Percentiles rank a stretch among this genome's conserved stretches.
Evolutionary conservation across 2,888 invertebrate genomes (phyloP).

Genomic region (Baronia brevicornis): DNA sequence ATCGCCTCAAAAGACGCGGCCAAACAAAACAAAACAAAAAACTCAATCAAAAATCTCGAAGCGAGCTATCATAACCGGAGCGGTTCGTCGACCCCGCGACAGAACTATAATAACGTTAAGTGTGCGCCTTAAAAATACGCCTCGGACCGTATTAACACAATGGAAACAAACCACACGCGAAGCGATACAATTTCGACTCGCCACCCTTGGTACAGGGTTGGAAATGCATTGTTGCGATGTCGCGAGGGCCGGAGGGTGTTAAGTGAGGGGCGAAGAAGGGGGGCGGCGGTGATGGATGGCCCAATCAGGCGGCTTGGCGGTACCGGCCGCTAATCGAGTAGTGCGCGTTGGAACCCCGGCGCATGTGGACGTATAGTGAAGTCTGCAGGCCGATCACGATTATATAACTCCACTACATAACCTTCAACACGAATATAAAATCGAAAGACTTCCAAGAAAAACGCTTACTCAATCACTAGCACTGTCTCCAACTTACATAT

Average conservation of each 20-base stretch:
- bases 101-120: constrained; percentile 71
- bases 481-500: too few species aligned
- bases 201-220: constrained; percentile 33
- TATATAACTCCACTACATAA: too few species aligned
- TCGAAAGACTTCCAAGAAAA: too few species aligned
- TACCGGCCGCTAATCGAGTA: constrained; percentile 68
- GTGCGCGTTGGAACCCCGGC: constrained; percentile 57
- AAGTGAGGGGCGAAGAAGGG: constrained; percentile 50
- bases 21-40: constrained; percentile 64
- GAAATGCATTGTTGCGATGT: constrained; percentile 20
- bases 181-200: background rate
- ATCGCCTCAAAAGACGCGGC: constrained; percentile 61
- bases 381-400: background rate
- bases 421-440: too few species aligned
- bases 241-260: constrained; percentile 28
- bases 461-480: too few species aligned
- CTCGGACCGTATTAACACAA: constrained; percentile 60
- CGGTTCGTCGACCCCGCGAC: constrained; percentile 67
- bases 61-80: constrained; percentile 69
- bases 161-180: constrained; percentile 21
- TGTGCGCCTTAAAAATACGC: constrained; percentile 72
- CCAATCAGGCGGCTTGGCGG: constrained; percentile 72
- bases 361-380: constrained; percentile 31
- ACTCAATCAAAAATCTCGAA: constrained; percentile 72
- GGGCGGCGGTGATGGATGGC: constrained; percentile 74